phyloP scores from a whole-genome alignment of 1,140 invertebrate species.

The Drosophila biarmipes region DNA sequence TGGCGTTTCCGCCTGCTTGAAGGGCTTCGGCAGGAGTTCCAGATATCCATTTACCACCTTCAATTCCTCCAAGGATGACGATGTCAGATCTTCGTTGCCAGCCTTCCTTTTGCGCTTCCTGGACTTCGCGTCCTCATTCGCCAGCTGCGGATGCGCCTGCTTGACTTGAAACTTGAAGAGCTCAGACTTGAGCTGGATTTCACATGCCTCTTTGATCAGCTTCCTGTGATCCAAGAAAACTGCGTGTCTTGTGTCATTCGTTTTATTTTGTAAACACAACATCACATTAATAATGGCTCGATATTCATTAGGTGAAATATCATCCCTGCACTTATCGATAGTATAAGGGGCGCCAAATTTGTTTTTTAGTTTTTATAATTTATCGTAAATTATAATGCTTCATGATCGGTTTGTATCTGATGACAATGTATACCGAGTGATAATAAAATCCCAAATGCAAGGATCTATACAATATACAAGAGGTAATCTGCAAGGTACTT shows the following conservation, averaged over 20 bases:
- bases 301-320: neutral
- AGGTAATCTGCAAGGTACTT: no score
- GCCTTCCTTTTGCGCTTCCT: conserved; percentile 56
- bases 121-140: neutral
- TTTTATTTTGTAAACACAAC: conserved; percentile 43
- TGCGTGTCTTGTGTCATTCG: conserved; percentile 17
- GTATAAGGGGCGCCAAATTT: neutral
- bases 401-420: no score
- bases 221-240: conserved; percentile 64
- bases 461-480: no score
- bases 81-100: neutral
- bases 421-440: no score
- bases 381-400: no score
- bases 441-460: no score
- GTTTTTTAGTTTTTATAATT: no score
- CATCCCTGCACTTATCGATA: conserved; percentile 19
- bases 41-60: conserved; percentile 33
- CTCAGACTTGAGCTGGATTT: conserved; percentile 39
- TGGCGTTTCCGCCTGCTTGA: accelerated
- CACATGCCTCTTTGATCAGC: conserved; percentile 61
- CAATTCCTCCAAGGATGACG: neutral
- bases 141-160: neutral
- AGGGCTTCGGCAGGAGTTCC: conserved; percentile 19
- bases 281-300: conserved; percentile 20
- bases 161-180: conserved; percentile 63